phyloP scores from a whole-genome alignment of 1,140 invertebrate genomes.

The Notospermus geniculatus region DNA sequence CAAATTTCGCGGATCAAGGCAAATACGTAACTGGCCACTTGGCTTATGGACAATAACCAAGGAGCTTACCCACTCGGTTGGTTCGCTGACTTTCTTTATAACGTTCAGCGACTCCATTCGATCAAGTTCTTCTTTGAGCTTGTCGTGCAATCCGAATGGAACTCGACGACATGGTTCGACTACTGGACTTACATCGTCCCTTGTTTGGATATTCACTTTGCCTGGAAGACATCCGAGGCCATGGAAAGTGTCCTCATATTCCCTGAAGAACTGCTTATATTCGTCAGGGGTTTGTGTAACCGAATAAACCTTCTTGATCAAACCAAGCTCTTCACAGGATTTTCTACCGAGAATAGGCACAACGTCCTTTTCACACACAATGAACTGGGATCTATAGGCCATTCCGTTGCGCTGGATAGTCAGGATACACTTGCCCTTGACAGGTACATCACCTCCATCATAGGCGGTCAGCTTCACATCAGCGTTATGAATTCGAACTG shows the following conservation, averaged over 20 bases:
- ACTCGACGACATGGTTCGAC: constrained; percentile 29
- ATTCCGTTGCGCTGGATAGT: not conserved
- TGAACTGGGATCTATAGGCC: not conserved
- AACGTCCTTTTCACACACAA: not conserved
- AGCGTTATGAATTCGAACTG: not conserved
- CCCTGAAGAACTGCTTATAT: constrained; percentile 3
- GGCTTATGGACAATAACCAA: constrained; percentile 56
- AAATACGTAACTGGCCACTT: constrained; percentile 53
- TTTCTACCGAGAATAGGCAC: constrained; percentile 5
- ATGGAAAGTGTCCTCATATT: constrained; percentile 23
- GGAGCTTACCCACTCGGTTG: constrained; percentile 55
- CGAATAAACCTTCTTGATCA: not conserved
- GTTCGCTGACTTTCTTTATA: constrained; percentile 36
- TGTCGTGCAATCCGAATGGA: constrained; percentile 36
- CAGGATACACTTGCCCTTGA: not conserved
- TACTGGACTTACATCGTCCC: constrained; percentile 12
- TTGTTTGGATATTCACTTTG: constrained; percentile 31
- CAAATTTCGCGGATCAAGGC: constrained; percentile 57
- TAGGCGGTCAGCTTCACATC: not conserved
- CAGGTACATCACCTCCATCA: not conserved
- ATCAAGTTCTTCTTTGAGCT: constrained; percentile 19
- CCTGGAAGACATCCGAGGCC: constrained; percentile 24
- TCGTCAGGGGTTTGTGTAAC: not conserved
- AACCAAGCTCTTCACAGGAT: constrained; percentile 1
- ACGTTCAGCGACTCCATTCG: constrained; percentile 22